Percentiles rank a stretch among this genome's conserved stretches.
Evolutionary conservation across 1,140 invertebrate genomes (phyloP).

Genomic region (Laupala kohalensis): DNA sequence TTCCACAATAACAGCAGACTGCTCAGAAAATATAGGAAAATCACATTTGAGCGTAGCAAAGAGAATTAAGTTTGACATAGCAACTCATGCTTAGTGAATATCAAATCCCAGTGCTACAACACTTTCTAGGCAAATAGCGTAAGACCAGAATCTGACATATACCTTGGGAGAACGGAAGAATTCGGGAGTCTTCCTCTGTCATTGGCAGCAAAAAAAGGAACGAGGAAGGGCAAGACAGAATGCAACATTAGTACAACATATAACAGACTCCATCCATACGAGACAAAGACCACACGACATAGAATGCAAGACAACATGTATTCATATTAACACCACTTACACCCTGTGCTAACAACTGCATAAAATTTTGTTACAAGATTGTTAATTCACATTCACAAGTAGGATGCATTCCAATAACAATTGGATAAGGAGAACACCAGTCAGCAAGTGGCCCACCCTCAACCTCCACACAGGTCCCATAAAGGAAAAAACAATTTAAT

Average conservation of each 20-base stretch:
- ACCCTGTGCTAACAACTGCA: neutral
- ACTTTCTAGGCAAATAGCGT: neutral
- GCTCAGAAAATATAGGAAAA: too few relatives aligned
- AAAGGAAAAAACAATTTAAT: neutral
- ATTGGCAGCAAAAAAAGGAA: neutral
- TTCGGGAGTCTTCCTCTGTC: conserved; percentile 11
- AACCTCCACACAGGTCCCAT: neutral
- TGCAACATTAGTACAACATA: conserved; percentile 10
- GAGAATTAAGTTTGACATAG: too few relatives aligned
- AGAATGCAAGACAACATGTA: neutral
- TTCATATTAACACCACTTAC: neutral
- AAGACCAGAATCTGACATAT: neutral
- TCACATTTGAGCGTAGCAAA: too few relatives aligned
- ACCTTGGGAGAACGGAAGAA: conserved; percentile 13
- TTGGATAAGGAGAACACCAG: neutral
- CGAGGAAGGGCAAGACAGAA: conserved; percentile 2
- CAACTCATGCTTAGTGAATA: neutral
- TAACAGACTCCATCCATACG: neutral
- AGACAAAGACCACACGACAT: neutral
- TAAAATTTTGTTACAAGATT: neutral
- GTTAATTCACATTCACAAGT: neutral
- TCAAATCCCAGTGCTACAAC: neutral
- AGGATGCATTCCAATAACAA: neutral
- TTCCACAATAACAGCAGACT: too few relatives aligned
- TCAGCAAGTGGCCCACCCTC: neutral